phyloP scores from a whole-genome alignment of 2,888 invertebrate genomes.

The Melieria omissa region DNA sequence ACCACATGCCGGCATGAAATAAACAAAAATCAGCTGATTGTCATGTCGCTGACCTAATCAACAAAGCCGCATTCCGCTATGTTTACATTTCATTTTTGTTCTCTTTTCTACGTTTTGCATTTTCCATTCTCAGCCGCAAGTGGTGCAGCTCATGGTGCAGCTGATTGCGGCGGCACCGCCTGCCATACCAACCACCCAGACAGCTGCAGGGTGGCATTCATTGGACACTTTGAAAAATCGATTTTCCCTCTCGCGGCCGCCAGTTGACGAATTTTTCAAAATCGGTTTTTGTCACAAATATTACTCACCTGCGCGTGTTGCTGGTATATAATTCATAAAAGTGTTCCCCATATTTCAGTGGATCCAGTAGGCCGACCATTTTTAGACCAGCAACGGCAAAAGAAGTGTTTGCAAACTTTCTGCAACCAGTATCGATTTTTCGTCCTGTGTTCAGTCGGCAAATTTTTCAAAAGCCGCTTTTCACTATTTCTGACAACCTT shows the following conservation, averaged over 20 bases:
- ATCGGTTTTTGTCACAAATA: background rate
- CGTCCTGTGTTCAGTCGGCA: slow-evolving; percentile 11
- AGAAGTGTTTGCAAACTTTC: slow-evolving; percentile 10
- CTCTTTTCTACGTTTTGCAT: background rate
- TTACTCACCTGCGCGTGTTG: slow-evolving; percentile 60
- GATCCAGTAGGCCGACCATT: slow-evolving; percentile 66
- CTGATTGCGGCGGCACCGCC: slow-evolving; percentile 3
- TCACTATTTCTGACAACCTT: background rate
- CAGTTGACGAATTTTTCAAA: slow-evolving; percentile 6
- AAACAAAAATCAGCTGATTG: slow-evolving; percentile 33
- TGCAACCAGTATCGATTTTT: slow-evolving; percentile 32
- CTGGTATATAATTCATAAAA: slow-evolving; percentile 66
- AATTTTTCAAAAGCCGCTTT: background rate
- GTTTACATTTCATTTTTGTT: slow-evolving; percentile 17
- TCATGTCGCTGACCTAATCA: slow-evolving; percentile 13
- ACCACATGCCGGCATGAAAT: slow-evolving; percentile 2
- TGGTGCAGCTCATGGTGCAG: slow-evolving; percentile 38
- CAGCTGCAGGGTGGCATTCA: slow-evolving; percentile 47
- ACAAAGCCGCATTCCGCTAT: slow-evolving; percentile 17
- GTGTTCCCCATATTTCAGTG: slow-evolving; percentile 66
- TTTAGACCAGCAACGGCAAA: background rate
- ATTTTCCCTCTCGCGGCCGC: slow-evolving; percentile 3
- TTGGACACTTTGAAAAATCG: slow-evolving; percentile 30
- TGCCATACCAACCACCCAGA: background rate
- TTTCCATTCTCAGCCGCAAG: slow-evolving; percentile 2